Base-by-base conservation (phyloP, 2,113 vertebrate species). In the Crotalus helleri region DNA sequence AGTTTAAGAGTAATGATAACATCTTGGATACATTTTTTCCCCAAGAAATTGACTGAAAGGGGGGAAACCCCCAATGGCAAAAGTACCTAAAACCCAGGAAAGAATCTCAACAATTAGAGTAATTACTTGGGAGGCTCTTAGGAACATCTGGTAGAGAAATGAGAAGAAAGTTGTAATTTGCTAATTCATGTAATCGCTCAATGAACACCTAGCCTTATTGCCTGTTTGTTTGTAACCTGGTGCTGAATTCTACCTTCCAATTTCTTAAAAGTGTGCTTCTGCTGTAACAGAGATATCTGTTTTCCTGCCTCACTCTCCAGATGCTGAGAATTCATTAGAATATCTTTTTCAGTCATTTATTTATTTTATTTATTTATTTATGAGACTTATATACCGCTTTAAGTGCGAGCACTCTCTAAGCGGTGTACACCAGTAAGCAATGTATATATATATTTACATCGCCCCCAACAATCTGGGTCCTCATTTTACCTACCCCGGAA, bases 41-140 rank as follows among this genome's bases (percentile, higher is more conserved):
- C 3, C 53, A 86, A 17, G 90, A 6, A 88, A 91, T 51, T 26
- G 55, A 87, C 24, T 61, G 17, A 90, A 61, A 29, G 74, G 74
- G 55, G 74, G 33, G 74, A 81, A 92, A 90, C 64, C 94, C 92
- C 89, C 91, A 53, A 64, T 87, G 89, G 85, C 87, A 95, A 93
- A 96, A 95, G 92, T 95, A 91, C 93, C 88, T 90, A 92, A 24
- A 93, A 91, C 92, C 23, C 2, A 85, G 92, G 53, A 93, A 17
- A 95, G 58, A 81, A 81, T 81, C 55, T 13, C n/a, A 57, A 91
- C 26, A 91, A 95, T 94, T 94, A 95, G 57, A 13, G 53, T 91
- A 92, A 89, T 64, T 95, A 21, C 93, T 95, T 91, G 91, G 93
- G 96, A 93, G 91, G 90, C 69, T 91, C 90, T 91, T 59, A 92